Percentiles rank a stretch among this genome's conserved stretches.
phyloP scores from a whole-genome alignment of 2,797 vertebrate genomes.

The Hephaestus fuliginosus region DNA sequence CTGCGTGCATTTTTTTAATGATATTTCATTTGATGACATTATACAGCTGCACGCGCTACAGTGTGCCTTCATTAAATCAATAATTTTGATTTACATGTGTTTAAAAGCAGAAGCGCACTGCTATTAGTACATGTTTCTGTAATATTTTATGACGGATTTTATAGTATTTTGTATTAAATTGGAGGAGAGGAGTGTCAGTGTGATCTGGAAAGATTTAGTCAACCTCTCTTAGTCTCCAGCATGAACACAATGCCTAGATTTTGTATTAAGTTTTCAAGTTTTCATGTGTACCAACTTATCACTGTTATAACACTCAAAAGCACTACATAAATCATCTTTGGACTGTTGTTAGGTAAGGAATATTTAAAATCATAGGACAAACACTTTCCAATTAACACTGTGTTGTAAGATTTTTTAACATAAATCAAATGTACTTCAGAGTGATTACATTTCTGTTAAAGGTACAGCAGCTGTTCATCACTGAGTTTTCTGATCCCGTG shows the following conservation, averaged over 20 bases:
- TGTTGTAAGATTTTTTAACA: neutral
- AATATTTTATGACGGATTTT: neutral
- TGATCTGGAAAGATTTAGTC: neutral
- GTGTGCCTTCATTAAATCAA: neutral
- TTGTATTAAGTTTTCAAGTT: no score
- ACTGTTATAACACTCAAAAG: neutral
- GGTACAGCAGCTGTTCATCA: constrained; percentile 8
- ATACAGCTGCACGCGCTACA: neutral
- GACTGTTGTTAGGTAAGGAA: neutral
- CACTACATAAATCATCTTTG: neutral
- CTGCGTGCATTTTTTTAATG: neutral
- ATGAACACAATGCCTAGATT: neutral
- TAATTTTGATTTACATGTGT: neutral
- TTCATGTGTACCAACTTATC: no score
- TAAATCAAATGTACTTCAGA: neutral
- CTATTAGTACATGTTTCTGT: neutral
- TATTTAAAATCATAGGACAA: neutral
- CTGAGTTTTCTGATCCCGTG: constrained; percentile 22
- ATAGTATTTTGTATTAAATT: neutral
- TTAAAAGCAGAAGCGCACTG: neutral
- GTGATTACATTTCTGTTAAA: neutral
- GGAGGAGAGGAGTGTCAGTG: neutral
- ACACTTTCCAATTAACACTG: neutral
- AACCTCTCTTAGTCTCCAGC: neutral
- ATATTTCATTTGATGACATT: neutral